Conservation (phyloP, 1,140 invertebrate species). For the Prorops nasuta region DNA sequence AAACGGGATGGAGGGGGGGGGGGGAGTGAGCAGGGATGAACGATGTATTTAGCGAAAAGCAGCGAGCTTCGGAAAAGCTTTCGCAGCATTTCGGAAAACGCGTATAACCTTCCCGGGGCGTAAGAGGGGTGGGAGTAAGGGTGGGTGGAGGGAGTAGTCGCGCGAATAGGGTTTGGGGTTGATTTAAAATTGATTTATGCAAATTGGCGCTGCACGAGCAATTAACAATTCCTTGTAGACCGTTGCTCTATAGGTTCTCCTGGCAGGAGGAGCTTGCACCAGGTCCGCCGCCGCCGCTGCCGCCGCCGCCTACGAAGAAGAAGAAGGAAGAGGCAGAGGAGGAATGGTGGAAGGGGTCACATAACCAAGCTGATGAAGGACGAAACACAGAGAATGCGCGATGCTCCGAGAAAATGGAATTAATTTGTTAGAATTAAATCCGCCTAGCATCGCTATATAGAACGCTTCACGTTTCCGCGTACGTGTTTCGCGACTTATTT, state of each 20-base stretch:
- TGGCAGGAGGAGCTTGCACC: not conserved
- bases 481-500: conserved; percentile 38
- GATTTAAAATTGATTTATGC: conserved; percentile 58
- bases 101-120: no score
- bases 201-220: conserved; percentile 56
- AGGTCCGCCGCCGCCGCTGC: not conserved
- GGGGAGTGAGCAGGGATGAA: no score
- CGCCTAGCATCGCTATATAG: conserved; percentile 38
- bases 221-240: conserved; percentile 58
- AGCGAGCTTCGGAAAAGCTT: no score
- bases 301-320: not conserved
- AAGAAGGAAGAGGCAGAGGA: conserved; percentile 11
- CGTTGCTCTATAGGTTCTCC: conserved; percentile 15
- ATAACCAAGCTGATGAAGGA: conserved; percentile 55
- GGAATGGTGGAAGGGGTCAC: conserved; percentile 35
- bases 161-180: conserved; percentile 18
- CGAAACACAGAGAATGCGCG: conserved; percentile 54
- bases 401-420: conserved; percentile 57
- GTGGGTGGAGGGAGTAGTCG: not conserved
- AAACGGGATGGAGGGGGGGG: no score
- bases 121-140: no score
- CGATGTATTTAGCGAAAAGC: no score
- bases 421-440: conserved; percentile 57
- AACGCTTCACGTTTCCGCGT: conserved; percentile 45
- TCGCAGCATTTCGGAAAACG: no score